Base-by-base conservation (phyloP, 1,140 invertebrate genomes). In the Mercenaria mercenaria region DNA sequence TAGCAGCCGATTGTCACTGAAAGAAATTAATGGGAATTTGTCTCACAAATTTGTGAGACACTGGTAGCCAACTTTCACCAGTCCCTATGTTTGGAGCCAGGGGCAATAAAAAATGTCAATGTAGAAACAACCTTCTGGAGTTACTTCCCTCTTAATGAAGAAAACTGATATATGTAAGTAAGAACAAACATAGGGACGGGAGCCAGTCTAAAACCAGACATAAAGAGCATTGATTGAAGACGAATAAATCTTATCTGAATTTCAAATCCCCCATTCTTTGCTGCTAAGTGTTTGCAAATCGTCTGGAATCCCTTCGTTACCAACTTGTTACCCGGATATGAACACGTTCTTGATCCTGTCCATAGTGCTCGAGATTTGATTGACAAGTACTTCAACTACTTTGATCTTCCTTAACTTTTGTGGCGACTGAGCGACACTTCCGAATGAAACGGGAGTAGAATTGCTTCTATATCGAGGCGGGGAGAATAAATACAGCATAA, bases 401-500 rank as follows among this genome's bases (percentile, higher is more conserved):
- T 87, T 87, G 84, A 87, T 87, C 69, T 77, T 32, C 26, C 56
- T 59, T 47, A 52, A 37, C 56, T 34, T 59, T 64, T 47, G 56
- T 67, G 56, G 61, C 52, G 80, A 82, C 80, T 67, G 59, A 82
- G 26, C 39, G 80, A 82, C 80, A 82, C 80, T 82, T 43, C 67
- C 34, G 11, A 39, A 67, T 10, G 15, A 61, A 79, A n/a, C 29
- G 26, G 37, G 52, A 81, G 52, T 37, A 37, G 59, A 61, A 41
- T 39, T 3, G 56, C 80, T 61, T 67, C 47, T 34, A 87, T 77
- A 69, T 37, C 47, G 41, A 87, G 84, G 84, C 84, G 84, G 47
- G 69, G 84, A 77, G 52, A 37, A 52, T 77, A 87, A 87, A 87
- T 72, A 87, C n/a, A 32, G 74, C 15, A 47, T 59, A 87, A 85